Base-by-base conservation (phyloP, 2,888 invertebrate genomes). In the Tetrapedia diversipes region DNA sequence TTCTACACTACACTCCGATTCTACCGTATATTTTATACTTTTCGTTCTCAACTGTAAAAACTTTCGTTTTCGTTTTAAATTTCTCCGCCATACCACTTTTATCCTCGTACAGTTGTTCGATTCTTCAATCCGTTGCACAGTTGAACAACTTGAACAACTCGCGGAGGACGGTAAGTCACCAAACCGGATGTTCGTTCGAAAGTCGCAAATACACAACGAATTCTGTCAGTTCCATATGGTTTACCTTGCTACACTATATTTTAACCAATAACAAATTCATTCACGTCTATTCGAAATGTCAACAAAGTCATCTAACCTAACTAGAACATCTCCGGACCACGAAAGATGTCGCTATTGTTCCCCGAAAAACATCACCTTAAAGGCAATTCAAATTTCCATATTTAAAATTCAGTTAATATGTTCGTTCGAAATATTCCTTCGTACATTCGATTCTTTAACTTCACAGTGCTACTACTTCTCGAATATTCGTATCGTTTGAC, bases 101-200 rank as follows among this genome's bases (percentile, higher is more conserved):
- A 63, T 37, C 34, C 24, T 22, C 2, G 14, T 39, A 37, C 8
- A n/a, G 22, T 10, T 10, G 32, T 16, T 43, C 32, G 4, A 53
- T 41, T 24, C n/a, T 24, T 10, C 43, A 41, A 54, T 14, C 43
- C 34, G 34, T 61, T 61, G 11, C 7, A 11, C 53, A 2, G 29
- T 64, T 41, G n/a, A n/a, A n/a, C 22, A 7, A 32, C n/a, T 37
- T 32, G 24, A 56, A 66, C 27, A 19, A 66, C 45, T 32, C 27
- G 14, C 45, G 56, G 32, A 34, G n/a, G 39, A 66, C 61, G 43
- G 24, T 34, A 56, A 39, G 51, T 45, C 37, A 71, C 37, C 43
- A 37, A 69, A 69, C 51, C 68, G 60, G 53, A 61, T 53, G 43
- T 53, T 54, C 53, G 43, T 63, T 69, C 43, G 49, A 63, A 54